Evolutionary conservation across 2,113 vertebrate genomes (phyloP).

Genomic region (Antechinus stuartii): DNA sequence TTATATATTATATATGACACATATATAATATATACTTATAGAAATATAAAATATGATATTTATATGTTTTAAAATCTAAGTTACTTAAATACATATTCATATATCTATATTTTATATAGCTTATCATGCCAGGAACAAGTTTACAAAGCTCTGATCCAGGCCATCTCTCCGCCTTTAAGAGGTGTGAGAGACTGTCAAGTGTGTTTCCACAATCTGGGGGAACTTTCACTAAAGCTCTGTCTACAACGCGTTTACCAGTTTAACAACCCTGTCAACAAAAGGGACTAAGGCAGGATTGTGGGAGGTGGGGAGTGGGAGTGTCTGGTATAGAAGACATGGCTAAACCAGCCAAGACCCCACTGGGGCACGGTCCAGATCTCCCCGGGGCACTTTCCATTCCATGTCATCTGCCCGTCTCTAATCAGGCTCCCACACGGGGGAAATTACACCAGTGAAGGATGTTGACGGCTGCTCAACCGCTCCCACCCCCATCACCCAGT

Average conservation of each 20-base stretch:
- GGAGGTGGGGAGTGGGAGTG: not conserved
- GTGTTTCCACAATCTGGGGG: not conserved
- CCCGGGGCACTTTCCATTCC: not conserved
- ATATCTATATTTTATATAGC: too few relatives aligned
- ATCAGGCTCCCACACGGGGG: not conserved
- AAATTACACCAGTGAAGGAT: not conserved
- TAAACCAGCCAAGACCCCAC: not conserved
- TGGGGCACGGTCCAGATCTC: not conserved
- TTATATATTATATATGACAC: too few relatives aligned
- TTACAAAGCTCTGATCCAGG: too few relatives aligned
- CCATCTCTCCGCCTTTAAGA: too few relatives aligned
- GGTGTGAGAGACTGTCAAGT: not conserved
- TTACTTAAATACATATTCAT: too few relatives aligned
- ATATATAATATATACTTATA: too few relatives aligned
- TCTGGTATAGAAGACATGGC: not conserved
- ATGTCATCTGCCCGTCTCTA: too few relatives aligned
- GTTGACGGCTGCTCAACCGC: not conserved
- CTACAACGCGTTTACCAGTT: not conserved
- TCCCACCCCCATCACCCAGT: not conserved
- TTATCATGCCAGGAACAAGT: too few relatives aligned
- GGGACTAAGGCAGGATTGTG: not conserved
- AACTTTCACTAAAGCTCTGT: not conserved
- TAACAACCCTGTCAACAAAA: not conserved
- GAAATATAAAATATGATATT: too few relatives aligned
- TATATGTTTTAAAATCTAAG: too few relatives aligned